phyloP scores from a whole-genome alignment of 2,113 vertebrate species.

The Bufo bufo region DNA sequence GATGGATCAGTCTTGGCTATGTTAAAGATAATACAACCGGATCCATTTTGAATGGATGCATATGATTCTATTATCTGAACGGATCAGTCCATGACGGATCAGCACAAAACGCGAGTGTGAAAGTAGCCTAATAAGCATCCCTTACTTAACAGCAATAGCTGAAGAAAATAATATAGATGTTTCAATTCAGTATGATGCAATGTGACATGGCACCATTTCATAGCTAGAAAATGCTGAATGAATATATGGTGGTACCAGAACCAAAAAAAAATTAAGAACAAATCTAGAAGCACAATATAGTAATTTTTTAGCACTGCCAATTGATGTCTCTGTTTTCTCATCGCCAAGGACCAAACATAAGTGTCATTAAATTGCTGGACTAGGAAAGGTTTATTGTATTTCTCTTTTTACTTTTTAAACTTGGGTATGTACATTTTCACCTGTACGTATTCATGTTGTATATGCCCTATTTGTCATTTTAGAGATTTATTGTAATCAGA shows the following conservation, averaged over 20 bases:
- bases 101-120: too few relatives aligned
- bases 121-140: too few relatives aligned
- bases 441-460: background rate
- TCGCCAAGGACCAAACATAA: background rate
- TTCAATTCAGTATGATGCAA: background rate
- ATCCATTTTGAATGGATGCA: too few relatives aligned
- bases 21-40: too few relatives aligned
- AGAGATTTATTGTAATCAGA: background rate
- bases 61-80: too few relatives aligned
- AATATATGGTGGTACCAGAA: background rate
- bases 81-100: too few relatives aligned
- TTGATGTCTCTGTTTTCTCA: background rate
- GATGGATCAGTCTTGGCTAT: too few relatives aligned
- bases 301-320: conserved; percentile 19
- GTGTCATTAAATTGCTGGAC: background rate
- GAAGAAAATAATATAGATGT: background rate
- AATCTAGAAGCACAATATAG: conserved; percentile 1
- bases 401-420: background rate
- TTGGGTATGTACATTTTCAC: background rate
- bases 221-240: background rate
- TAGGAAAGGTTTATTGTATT: background rate
- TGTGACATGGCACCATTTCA: background rate
- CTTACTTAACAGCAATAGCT: too few relatives aligned
- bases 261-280: background rate
- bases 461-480: background rate